Conservation (phyloP, 2,113 vertebrate species). For the Rutilus rutilus region DNA sequence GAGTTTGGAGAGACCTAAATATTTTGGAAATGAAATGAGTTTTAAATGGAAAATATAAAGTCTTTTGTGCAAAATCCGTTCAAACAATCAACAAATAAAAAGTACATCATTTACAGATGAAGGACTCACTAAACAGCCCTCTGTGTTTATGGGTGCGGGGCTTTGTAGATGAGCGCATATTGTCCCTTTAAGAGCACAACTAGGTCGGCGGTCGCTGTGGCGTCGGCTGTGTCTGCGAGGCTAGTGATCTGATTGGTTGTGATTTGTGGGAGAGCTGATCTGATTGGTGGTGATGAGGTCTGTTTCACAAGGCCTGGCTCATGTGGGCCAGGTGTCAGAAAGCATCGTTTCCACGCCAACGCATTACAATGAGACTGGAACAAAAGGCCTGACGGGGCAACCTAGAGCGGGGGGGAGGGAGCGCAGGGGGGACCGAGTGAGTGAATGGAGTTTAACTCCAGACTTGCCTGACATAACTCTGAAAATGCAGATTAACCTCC, state of each 20-base stretch:
- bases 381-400: slow-evolving; percentile 41
- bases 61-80: background rate
- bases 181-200: slow-evolving; percentile 68
- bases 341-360: slow-evolving; percentile 63
- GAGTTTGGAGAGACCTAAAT: slow-evolving; percentile 15
- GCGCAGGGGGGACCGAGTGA: background rate
- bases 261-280: slow-evolving; percentile 61
- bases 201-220: slow-evolving; percentile 63
- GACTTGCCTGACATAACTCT: slow-evolving; percentile 31
- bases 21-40: background rate
- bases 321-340: slow-evolving; percentile 66
- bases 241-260: slow-evolving; percentile 67
- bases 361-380: slow-evolving; percentile 45
- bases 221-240: slow-evolving; percentile 52
- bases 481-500: slow-evolving; percentile 34
- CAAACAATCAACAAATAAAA: background rate
- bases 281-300: slow-evolving; percentile 67
- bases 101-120: slow-evolving; percentile 37
- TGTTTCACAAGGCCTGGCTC: slow-evolving; percentile 66
- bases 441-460: slow-evolving; percentile 40
- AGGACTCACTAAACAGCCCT: slow-evolving; percentile 27
- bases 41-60: background rate
- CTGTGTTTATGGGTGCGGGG: slow-evolving; percentile 25
- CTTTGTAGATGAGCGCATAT: slow-evolving; percentile 26
- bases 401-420: background rate